Evolutionary conservation across 2,113 vertebrate genomes (phyloP).

Genomic region (Gymnocephalus cernua): DNA sequence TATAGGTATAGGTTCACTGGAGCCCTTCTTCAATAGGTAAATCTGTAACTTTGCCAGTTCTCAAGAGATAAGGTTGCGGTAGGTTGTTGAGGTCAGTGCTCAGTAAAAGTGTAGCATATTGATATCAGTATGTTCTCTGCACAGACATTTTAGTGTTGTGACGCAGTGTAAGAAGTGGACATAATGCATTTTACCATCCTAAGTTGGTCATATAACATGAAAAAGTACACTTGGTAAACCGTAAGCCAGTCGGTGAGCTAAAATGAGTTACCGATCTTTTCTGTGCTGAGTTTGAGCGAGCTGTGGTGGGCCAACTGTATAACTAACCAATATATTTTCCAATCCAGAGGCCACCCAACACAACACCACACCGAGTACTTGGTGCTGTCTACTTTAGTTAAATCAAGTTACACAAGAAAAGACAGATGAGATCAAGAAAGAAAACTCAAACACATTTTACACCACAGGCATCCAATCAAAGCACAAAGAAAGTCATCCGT

Average conservation of each 20-base stretch:
- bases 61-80: no score
- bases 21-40: no score
- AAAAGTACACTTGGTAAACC: background rate
- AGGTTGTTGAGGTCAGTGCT: no score
- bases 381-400: background rate
- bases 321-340: background rate
- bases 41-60: no score
- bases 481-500: background rate
- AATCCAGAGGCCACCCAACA: background rate
- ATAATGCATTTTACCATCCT: no score
- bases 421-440: background rate
- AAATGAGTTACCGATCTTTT: background rate
- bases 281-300: background rate
- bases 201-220: background rate
- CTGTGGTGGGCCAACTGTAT: background rate
- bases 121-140: no score
- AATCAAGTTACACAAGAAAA: background rate
- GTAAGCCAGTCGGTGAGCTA: background rate
- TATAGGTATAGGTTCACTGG: no score
- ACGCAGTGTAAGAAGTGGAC: no score
- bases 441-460: conserved; percentile 4
- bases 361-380: background rate
- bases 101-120: no score
- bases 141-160: no score
- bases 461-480: conserved; percentile 11